Conservation (phyloP, 2,888 invertebrate genomes). For the Chydorus sphaericus region DNA sequence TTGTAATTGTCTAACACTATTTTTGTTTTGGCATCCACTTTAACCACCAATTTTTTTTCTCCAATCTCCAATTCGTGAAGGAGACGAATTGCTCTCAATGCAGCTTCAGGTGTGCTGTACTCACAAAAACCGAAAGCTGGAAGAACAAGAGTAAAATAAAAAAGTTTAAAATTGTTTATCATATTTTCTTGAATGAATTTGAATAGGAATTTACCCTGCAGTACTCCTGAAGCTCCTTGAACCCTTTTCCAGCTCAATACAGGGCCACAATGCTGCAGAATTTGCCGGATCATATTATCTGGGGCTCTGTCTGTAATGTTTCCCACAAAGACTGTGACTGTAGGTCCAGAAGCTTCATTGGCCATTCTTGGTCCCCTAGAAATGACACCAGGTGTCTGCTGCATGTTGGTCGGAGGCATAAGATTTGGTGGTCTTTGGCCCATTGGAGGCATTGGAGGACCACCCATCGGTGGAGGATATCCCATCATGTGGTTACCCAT, state of each 20-base stretch:
- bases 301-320: conserved; percentile 91
- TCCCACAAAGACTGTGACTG: conserved; percentile 94
- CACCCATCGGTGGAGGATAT: neutral
- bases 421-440: neutral
- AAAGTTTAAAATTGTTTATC: neutral
- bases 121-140: conserved; percentile 93
- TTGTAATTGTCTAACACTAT: conserved; percentile 85
- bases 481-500: neutral
- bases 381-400: conserved; percentile 19
- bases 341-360: conserved; percentile 44
- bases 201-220: conserved; percentile 31
- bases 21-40: conserved; percentile 95
- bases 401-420: conserved; percentile 10
- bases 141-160: conserved; percentile 17
- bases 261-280: conserved; percentile 82
- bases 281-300: conserved; percentile 83
- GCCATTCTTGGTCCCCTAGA: conserved; percentile 8
- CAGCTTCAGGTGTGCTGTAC: conserved; percentile 88
- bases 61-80: conserved; percentile 85
- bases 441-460: neutral
- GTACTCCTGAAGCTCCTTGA: conserved; percentile 47
- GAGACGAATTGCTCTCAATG: conserved; percentile 79
- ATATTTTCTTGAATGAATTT: neutral
- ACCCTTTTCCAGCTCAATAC: conserved; percentile 96
- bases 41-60: conserved; percentile 84